phyloP scores from a whole-genome alignment of 2,888 invertebrate genomes.

The Zaprionus lineosus region DNA sequence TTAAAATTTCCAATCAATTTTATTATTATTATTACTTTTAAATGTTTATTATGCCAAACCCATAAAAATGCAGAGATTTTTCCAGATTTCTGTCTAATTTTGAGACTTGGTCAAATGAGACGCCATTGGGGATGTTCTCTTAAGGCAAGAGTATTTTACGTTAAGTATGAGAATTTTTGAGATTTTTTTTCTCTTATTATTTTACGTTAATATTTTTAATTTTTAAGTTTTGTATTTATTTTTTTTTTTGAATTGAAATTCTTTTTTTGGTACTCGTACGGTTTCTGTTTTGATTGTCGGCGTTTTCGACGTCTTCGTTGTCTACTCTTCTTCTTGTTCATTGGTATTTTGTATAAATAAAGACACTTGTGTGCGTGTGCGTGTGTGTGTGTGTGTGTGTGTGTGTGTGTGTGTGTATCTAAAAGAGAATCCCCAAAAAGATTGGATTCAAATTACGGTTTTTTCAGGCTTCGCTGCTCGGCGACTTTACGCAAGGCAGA shows the following conservation, averaged over 20 bases:
- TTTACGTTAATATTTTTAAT: conserved; percentile 31
- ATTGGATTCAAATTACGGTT: conserved; percentile 78
- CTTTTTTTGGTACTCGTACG: conserved; percentile 58
- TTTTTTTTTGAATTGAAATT: conserved; percentile 48
- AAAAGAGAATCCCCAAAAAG: conserved; percentile 68
- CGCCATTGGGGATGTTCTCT: too few relatives aligned
- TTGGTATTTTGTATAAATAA: not conserved
- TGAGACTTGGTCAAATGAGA: too few relatives aligned
- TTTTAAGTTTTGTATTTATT: too few relatives aligned
- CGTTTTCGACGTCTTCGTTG: conserved; percentile 35
- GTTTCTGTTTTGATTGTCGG: conserved; percentile 75
- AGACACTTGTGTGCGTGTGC: conserved; percentile 16
- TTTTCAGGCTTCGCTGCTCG: conserved; percentile 72
- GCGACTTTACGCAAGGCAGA: conserved; percentile 48
- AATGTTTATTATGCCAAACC: too few relatives aligned
- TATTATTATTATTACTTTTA: too few relatives aligned
- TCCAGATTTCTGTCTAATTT: too few relatives aligned
- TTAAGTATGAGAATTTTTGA: not conserved
- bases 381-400: conserved; percentile 6
- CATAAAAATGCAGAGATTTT: too few relatives aligned
- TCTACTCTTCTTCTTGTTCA: conserved; percentile 11
- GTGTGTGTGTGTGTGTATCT: conserved; percentile 15
- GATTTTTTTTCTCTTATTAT: conserved; percentile 18
- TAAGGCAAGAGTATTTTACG: too few relatives aligned
- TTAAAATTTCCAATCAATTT: too few relatives aligned